Percentiles rank a stretch among this genome's conserved stretches.
phyloP scores from a whole-genome alignment of 2,113 vertebrate genomes.

The Tonatia bakeri region DNA sequence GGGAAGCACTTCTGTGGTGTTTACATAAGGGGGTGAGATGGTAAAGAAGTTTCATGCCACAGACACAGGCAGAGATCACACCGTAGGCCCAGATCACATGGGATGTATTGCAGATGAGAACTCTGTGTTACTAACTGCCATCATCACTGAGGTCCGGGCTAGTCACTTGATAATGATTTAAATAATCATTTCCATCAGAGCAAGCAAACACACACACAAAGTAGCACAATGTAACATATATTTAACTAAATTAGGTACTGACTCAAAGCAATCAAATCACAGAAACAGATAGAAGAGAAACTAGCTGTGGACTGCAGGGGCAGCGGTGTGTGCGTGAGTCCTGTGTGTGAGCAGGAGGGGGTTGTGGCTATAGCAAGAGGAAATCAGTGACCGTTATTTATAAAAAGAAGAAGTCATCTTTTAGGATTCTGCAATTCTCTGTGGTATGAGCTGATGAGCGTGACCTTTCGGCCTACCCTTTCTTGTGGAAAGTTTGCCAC shows the following conservation, averaged over 20 bases:
- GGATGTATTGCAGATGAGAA: background rate
- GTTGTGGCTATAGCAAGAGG: background rate
- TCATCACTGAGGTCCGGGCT: conserved; percentile 47
- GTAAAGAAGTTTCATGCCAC: conserved; percentile 37
- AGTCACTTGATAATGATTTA: conserved; percentile 57
- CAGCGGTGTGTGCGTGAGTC: background rate
- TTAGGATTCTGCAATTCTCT: background rate
- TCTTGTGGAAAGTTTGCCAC: conserved; percentile 70
- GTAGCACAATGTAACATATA: background rate
- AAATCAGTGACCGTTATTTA: conserved; percentile 57
- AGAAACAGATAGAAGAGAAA: background rate
- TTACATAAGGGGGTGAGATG: conserved; percentile 36
- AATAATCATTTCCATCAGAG: background rate
- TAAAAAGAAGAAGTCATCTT: conserved; percentile 63
- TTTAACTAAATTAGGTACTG: conserved; percentile 36
- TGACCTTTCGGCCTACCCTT: conserved; percentile 78
- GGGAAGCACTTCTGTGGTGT: conserved; percentile 1
- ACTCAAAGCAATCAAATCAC: conserved; percentile 43
- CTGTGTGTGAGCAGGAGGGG: background rate
- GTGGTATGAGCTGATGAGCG: conserved; percentile 60
- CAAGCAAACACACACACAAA: conserved; percentile 17
- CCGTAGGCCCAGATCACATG: conserved; percentile 12
- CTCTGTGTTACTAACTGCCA: conserved; percentile 37
- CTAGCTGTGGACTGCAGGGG: background rate
- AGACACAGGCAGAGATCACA: conserved; percentile 10